These are phyloP conservation scores for Cancer borealis DNA, from an alignment of 2,888 invertebrate genomes.

Conservation along the genomic window DNA sequence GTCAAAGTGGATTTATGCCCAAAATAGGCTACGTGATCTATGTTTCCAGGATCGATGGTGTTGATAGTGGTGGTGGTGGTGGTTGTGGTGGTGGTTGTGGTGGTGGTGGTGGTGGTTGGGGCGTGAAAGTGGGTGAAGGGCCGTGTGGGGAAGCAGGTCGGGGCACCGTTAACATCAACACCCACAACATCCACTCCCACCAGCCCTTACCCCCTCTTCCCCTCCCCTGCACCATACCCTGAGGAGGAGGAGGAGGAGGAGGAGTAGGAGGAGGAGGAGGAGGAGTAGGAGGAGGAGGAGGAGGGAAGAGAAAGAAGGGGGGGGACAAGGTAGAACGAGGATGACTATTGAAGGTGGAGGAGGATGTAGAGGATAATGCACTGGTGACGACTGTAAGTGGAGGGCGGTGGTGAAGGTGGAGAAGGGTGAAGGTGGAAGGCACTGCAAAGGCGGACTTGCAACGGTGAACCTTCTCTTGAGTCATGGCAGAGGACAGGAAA, in stretches of 20 bases:
- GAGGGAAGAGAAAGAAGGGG: not conserved
- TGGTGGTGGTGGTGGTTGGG: not conserved
- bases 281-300: not conserved
- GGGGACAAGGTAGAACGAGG: not conserved
- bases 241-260: not conserved
- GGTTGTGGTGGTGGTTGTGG: not conserved
- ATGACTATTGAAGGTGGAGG: not conserved
- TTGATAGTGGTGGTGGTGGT: not conserved
- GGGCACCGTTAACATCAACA: not conserved
- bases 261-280: not conserved
- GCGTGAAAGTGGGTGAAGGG: not conserved
- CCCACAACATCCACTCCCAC: slow-evolving; percentile 2
- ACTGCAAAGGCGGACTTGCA: not conserved
- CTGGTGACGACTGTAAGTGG: not conserved
- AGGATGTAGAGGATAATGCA: slow-evolving; percentile 23
- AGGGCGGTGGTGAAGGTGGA: slow-evolving; percentile 2
- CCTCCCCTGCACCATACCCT: not conserved
- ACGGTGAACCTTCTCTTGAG: not conserved
- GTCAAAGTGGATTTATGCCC: not conserved
- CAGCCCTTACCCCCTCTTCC: not conserved
- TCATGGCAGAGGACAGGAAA: not conserved
- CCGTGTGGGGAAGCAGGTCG: slow-evolving; percentile 2
- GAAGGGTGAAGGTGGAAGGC: not conserved
- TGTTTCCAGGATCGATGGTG: not conserved
- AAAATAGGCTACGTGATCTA: not conserved